Conservation (phyloP, 1,140 invertebrate genomes). For the Brachionus koreanus region DNA sequence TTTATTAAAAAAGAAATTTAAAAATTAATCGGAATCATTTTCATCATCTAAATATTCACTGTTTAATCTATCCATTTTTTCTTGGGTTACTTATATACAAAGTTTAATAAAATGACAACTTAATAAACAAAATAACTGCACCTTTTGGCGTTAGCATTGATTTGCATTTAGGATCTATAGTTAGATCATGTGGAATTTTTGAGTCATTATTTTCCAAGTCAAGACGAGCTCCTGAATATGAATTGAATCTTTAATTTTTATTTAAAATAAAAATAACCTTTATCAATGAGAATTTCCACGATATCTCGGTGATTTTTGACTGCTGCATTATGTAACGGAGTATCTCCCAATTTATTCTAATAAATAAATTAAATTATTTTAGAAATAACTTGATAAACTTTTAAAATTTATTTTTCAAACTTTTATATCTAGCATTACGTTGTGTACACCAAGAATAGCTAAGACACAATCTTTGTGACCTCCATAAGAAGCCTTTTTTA, state of each 20-base stretch:
- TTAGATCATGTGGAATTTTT: not conserved
- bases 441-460: not conserved
- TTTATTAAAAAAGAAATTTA: not conserved
- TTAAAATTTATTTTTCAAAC: not conserved
- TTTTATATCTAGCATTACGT: not conserved
- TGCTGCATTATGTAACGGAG: not conserved
- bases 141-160: not conserved
- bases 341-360: slow-evolving; percentile 38
- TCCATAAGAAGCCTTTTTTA: not conserved
- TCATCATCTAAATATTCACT: slow-evolving; percentile 31
- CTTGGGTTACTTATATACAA: not conserved
- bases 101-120: not conserved
- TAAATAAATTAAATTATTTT: not conserved
- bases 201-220: not conserved
- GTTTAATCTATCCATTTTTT: not conserved
- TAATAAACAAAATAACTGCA: not conserved
- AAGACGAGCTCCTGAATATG: not conserved
- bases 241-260: not conserved
- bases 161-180: not conserved
- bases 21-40: slow-evolving; percentile 23
- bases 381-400: not conserved
- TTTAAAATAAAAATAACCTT: not conserved
- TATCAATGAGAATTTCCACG: slow-evolving; percentile 2
- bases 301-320: slow-evolving; percentile 33
- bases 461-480: slow-evolving; percentile 15